These are phyloP conservation scores for Neodontobutis hainanensis DNA, from an alignment of 2,113 vertebrate species.

Conservation along the genomic window DNA sequence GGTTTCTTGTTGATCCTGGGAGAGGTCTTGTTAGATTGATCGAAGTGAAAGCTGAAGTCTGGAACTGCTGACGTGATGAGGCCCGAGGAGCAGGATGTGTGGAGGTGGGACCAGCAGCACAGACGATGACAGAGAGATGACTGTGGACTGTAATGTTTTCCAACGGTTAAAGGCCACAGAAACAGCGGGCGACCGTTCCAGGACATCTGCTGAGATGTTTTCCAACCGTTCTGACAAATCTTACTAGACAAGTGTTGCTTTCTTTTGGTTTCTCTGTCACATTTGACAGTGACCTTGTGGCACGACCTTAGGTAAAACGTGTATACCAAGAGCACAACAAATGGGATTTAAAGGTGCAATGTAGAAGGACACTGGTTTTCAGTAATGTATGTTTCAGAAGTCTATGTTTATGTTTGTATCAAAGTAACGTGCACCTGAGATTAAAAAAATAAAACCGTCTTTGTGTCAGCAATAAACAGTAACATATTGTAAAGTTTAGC, in stretches of 20 bases:
- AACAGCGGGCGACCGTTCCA: constrained; percentile 5
- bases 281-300: neutral
- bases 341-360: too few species aligned
- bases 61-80: constrained; percentile 13
- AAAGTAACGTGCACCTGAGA: too few species aligned
- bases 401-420: too few species aligned
- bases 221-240: constrained; percentile 7
- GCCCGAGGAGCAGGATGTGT: constrained; percentile 43
- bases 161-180: constrained; percentile 44
- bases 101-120: constrained; percentile 42
- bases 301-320: too few species aligned
- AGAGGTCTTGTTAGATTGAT: constrained; percentile 25
- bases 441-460: too few species aligned
- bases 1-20: too few species aligned
- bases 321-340: too few species aligned
- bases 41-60: constrained; percentile 3
- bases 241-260: constrained; percentile 21
- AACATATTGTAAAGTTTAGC: too few species aligned
- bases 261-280: constrained; percentile 22
- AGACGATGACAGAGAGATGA: constrained; percentile 42
- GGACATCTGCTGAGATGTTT: constrained; percentile 15
- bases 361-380: too few species aligned
- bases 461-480: too few species aligned
- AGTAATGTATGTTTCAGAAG: too few species aligned
- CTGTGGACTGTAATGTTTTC: constrained; percentile 36